phyloP scores from a whole-genome alignment of 2,113 vertebrate genomes.

The Archilochus colubris region DNA sequence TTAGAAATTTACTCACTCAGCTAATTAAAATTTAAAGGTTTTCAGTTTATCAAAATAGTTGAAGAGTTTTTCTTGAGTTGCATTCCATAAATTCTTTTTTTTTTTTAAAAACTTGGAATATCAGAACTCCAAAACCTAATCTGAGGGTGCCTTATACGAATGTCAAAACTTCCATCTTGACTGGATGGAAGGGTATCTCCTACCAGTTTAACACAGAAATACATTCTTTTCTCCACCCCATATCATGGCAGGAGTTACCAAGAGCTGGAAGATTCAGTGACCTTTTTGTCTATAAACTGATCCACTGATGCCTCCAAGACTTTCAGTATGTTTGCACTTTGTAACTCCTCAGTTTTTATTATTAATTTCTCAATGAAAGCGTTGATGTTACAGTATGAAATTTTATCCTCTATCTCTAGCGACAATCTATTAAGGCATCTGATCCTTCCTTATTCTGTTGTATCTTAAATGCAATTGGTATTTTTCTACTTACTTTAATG shows the following conservation, averaged over 20 bases:
- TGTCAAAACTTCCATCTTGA: not conserved
- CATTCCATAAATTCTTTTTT: not conserved
- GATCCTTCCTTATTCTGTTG: not conserved
- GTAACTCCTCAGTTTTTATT: not conserved
- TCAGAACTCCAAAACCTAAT: not conserved
- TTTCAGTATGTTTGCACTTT: not conserved
- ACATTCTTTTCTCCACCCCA: not conserved
- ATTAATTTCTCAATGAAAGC: not conserved
- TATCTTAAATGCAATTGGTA: not conserved
- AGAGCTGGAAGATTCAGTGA: not conserved
- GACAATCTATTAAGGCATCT: not conserved
- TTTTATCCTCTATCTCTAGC: not conserved
- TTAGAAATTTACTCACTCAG: not conserved
- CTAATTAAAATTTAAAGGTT: not conserved
- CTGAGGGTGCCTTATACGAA: not conserved
- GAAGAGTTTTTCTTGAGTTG: not conserved
- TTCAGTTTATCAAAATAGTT: not conserved
- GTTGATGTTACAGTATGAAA: not conserved
- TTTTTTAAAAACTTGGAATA: not conserved
- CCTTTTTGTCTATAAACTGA: not conserved
- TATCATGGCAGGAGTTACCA: not conserved
- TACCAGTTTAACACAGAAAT: not conserved
- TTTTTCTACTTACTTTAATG: not conserved
- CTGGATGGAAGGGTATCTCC: not conserved
- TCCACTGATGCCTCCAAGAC: rapidly evolving